Evolutionary conservation across 1,140 invertebrate genomes (phyloP).

Genomic region (Hestina assimilis): DNA sequence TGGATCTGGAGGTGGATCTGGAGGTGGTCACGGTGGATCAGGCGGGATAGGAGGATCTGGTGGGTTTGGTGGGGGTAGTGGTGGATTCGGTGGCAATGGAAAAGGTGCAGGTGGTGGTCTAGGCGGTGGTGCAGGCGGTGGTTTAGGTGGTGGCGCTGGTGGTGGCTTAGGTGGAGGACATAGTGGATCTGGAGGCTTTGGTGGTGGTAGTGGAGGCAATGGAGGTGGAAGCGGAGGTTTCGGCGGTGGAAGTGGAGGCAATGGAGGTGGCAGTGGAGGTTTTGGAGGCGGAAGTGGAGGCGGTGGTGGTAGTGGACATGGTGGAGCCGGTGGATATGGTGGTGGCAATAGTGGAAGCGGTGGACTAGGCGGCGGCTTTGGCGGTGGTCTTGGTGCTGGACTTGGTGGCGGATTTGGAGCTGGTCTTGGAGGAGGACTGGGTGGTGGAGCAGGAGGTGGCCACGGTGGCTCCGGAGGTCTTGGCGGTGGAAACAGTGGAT

Average conservation of each 20-base stretch:
- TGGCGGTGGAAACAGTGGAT: slow-evolving; percentile 1
- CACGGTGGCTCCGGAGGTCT: slow-evolving; percentile 11
- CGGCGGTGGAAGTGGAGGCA: slow-evolving; percentile 24
- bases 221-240: slow-evolving; percentile 24
- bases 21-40: not conserved
- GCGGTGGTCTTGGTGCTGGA: slow-evolving; percentile 24
- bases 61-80: slow-evolving; percentile 15
- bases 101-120: slow-evolving; percentile 7
- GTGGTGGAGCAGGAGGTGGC: slow-evolving; percentile 12
- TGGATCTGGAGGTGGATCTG: slow-evolving; percentile 20
- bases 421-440: slow-evolving; percentile 30
- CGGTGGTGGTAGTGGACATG: slow-evolving; percentile 19
- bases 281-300: slow-evolving; percentile 19
- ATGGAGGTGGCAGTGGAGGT: slow-evolving; percentile 23
- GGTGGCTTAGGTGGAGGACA: slow-evolving; percentile 21
- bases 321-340: slow-evolving; percentile 32
- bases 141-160: slow-evolving; percentile 31
- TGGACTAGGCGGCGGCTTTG: slow-evolving; percentile 32
- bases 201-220: slow-evolving; percentile 19
- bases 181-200: slow-evolving; percentile 30
- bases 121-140: slow-evolving; percentile 22
- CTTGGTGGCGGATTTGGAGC: slow-evolving; percentile 35
- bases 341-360: slow-evolving; percentile 24
- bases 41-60: slow-evolving; percentile 1
- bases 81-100: slow-evolving; percentile 20